Conservation (phyloP, 2,113 vertebrate species). For the Prietella phreatophila region DNA sequence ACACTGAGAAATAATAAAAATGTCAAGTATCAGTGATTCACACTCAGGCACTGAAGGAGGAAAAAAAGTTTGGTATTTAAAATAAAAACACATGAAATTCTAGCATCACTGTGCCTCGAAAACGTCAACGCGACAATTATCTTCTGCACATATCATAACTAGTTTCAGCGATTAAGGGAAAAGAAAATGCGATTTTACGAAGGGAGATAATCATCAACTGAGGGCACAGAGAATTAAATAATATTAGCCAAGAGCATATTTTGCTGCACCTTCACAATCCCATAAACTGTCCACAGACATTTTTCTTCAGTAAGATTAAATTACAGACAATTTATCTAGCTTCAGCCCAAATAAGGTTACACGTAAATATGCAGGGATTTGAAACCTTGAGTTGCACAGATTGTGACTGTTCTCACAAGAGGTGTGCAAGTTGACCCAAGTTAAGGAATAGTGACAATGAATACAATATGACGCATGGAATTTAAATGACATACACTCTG, state of each 20-base stretch:
- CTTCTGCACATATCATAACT: slow-evolving; percentile 32
- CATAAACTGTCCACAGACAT: not conserved
- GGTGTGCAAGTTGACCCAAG: slow-evolving; percentile 21
- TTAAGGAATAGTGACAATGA: not conserved
- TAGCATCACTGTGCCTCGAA: slow-evolving; percentile 42
- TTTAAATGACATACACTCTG: not conserved
- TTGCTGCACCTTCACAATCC: slow-evolving; percentile 10
- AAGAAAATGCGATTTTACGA: not conserved
- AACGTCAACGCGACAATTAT: slow-evolving; percentile 1
- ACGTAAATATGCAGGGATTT: slow-evolving; percentile 19
- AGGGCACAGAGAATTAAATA: not conserved
- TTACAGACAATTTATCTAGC: not conserved
- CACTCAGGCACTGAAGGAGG: slow-evolving; percentile 54
- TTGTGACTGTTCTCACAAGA: slow-evolving; percentile 29
- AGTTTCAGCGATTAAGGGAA: not conserved
- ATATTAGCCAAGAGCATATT: not conserved
- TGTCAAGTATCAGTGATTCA: slow-evolving; percentile 30
- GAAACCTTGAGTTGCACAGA: slow-evolving; percentile 58
- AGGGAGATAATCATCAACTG: not conserved
- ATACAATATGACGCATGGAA: not conserved
- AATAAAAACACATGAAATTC: slow-evolving; percentile 5
- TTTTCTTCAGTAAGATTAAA: not conserved
- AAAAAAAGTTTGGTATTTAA: slow-evolving; percentile 27
- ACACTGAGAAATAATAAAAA: slow-evolving; percentile 45
- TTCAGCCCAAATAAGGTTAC: not conserved